phyloP scores from a whole-genome alignment of 2,113 vertebrate genomes.

The Australoheros scitulus region DNA sequence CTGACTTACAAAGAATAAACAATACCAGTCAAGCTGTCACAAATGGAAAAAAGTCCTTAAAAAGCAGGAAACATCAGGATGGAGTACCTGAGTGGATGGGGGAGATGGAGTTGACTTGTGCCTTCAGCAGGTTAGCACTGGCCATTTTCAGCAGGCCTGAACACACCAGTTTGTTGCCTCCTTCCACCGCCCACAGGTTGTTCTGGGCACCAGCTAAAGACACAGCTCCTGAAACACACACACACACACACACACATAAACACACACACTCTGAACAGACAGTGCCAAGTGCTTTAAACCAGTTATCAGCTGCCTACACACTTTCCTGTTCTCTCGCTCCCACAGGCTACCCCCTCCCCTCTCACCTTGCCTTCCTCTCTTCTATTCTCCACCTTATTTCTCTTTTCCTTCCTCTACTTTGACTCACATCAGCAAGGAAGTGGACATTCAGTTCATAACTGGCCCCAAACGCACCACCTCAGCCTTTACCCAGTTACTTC shows the following conservation, averaged over 20 bases:
- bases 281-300: slow-evolving; percentile 45
- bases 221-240: slow-evolving; percentile 87
- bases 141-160: slow-evolving; percentile 90
- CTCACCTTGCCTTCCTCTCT: slow-evolving; percentile 48
- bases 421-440: slow-evolving; percentile 19
- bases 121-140: slow-evolving; percentile 88
- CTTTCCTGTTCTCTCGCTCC: slow-evolving; percentile 41
- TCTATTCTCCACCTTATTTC: slow-evolving; percentile 20
- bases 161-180: slow-evolving; percentile 95
- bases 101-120: slow-evolving; percentile 85
- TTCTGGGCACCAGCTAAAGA: slow-evolving; percentile 91
- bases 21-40: neutral
- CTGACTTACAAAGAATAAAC: neutral
- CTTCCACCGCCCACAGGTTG: slow-evolving; percentile 96
- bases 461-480: neutral
- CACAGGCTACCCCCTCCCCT: slow-evolving; percentile 32
- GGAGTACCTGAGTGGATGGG: slow-evolving; percentile 67
- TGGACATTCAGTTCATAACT: neutral
- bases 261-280: slow-evolving; percentile 22
- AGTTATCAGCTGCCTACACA: slow-evolving; percentile 59
- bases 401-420: neutral
- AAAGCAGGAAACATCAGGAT: neutral
- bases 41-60: neutral
- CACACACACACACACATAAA: slow-evolving; percentile 29
- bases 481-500: neutral